Evolutionary conservation across 2,888 invertebrate species (phyloP).

Genomic region (Lithophane semibrunnea): DNA sequence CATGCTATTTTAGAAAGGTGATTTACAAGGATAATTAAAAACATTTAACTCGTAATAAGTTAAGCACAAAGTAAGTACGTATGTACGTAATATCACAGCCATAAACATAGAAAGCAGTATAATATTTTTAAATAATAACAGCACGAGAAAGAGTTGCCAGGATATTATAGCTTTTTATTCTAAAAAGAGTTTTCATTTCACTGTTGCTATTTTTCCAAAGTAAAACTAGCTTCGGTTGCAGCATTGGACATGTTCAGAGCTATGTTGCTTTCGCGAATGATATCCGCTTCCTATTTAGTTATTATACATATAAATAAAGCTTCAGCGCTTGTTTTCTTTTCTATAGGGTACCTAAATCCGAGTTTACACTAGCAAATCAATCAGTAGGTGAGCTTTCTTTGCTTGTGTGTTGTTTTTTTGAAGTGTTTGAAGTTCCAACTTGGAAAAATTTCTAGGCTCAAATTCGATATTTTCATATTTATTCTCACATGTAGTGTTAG

Average conservation of each 20-base stretch:
- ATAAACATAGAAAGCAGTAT: slow-evolving; percentile 28
- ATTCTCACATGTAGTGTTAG: too few species aligned
- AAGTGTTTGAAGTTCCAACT: not conserved
- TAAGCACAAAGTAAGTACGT: not conserved
- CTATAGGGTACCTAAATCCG: not conserved
- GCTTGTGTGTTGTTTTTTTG: too few species aligned
- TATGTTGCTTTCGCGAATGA: slow-evolving; percentile 16
- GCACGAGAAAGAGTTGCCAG: slow-evolving; percentile 27
- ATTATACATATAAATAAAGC: slow-evolving; percentile 9
- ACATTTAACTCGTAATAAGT: slow-evolving; percentile 3
- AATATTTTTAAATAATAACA: slow-evolving; percentile 46
- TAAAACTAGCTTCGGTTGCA: slow-evolving; percentile 33
- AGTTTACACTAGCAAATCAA: not conserved
- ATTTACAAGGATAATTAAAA: not conserved
- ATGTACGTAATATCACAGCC: slow-evolving; percentile 9
- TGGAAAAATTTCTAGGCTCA: not conserved
- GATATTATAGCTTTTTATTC: slow-evolving; percentile 40
- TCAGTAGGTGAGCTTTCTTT: not conserved
- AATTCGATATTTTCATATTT: not conserved
- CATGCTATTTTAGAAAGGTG: not conserved
- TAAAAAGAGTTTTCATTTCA: slow-evolving; percentile 49
- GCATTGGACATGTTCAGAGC: slow-evolving; percentile 22
- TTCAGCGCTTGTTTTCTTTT: not conserved
- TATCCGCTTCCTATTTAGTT: slow-evolving; percentile 25
- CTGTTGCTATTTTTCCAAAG: slow-evolving; percentile 47